Percentiles rank a stretch among this genome's conserved stretches.
These are phyloP conservation scores for Empidonax alnorum DNA, from an alignment of 2,113 vertebrate genomes.

Conservation along the genomic window DNA sequence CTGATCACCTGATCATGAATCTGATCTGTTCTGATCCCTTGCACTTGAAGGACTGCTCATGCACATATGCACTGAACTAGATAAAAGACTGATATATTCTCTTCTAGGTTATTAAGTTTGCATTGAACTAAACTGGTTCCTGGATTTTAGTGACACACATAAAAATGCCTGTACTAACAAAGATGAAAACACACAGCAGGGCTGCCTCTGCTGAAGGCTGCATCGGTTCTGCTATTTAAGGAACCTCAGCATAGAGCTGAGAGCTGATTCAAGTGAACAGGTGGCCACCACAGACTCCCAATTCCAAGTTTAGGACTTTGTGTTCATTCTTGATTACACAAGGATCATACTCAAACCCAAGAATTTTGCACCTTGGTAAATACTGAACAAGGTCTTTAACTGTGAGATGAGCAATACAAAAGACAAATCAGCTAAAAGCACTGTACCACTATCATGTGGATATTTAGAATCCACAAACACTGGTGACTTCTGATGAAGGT, in stretches of 20 bases:
- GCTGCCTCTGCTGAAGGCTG: not conserved
- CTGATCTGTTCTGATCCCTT: not conserved
- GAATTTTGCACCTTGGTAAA: not conserved
- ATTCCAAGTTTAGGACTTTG: not conserved
- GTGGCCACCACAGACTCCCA: not conserved
- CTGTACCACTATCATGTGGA: not conserved
- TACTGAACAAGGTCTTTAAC: not conserved
- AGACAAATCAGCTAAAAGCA: not conserved
- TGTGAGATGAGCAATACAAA: not conserved
- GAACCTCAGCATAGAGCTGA: rapidly evolving
- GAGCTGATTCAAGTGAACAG: not conserved
- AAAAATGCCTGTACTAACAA: not conserved
- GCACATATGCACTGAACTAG: not conserved
- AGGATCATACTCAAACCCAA: not conserved
- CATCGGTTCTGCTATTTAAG: not conserved
- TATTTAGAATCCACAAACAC: not conserved
- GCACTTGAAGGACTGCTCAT: not conserved
- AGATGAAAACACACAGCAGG: not conserved
- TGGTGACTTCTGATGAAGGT: not conserved
- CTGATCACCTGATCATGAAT: not conserved
- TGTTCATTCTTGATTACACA: not conserved
- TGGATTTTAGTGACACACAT: not conserved
- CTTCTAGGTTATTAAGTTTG: not conserved
- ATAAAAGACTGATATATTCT: rapidly evolving
- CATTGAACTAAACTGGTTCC: not conserved